Evolutionary conservation across 2,888 invertebrate species (phyloP).

Genomic region (Lypha dubia): DNA sequence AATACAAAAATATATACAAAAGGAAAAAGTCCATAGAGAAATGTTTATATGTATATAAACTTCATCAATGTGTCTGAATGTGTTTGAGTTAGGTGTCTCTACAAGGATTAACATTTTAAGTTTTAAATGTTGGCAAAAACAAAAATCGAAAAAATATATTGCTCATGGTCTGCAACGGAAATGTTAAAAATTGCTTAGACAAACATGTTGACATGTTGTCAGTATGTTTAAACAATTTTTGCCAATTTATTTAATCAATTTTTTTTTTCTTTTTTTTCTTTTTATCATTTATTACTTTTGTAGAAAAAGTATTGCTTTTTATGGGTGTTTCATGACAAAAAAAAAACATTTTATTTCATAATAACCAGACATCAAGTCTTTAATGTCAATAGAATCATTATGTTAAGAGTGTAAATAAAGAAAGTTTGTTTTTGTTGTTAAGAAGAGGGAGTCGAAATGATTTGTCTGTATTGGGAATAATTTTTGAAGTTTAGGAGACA

Average conservation of each 20-base stretch:
- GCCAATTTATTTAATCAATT: slow-evolving; percentile 30
- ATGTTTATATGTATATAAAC: not conserved
- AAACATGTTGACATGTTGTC: slow-evolving; percentile 82
- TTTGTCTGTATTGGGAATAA: slow-evolving; percentile 40
- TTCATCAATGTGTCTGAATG: slow-evolving; percentile 34
- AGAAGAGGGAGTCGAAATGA: slow-evolving; percentile 30
- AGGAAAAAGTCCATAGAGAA: not conserved
- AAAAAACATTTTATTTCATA: slow-evolving; percentile 47
- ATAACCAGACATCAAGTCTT: slow-evolving; percentile 64
- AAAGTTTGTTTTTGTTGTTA: not conserved
- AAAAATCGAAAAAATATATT: slow-evolving; percentile 12
- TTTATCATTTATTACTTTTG: slow-evolving; percentile 29
- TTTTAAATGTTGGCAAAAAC: slow-evolving; percentile 33
- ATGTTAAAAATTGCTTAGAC: slow-evolving; percentile 76
- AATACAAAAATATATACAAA: not conserved
- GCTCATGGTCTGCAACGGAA: slow-evolving; percentile 65
- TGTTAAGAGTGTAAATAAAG: not conserved
- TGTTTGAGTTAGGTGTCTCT: slow-evolving; percentile 42
- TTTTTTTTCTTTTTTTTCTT: slow-evolving; percentile 11
- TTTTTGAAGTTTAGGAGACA: slow-evolving; percentile 35
- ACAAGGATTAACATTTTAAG: slow-evolving; percentile 63
- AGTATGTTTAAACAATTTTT: slow-evolving; percentile 75
- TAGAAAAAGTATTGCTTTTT: slow-evolving; percentile 45
- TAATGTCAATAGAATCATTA: slow-evolving; percentile 47
- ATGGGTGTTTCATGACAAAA: slow-evolving; percentile 48